phyloP scores from a whole-genome alignment of 30 jellyfish, hydroid and myxozoan species.

The Pseudorhiza aurosa region DNA sequence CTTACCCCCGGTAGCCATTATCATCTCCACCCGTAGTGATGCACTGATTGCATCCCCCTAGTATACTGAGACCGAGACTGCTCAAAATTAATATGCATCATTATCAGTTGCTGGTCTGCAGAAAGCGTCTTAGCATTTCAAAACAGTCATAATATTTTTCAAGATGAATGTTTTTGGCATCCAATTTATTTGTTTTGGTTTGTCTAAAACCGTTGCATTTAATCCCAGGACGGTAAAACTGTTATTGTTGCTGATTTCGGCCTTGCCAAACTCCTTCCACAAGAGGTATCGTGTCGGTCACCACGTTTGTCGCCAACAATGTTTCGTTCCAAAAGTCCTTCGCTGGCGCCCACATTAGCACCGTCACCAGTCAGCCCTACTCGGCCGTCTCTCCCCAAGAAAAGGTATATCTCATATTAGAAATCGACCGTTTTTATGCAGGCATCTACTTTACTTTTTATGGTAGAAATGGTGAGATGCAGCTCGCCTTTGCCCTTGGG shows the following conservation, averaged over 20 bases:
- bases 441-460: no score
- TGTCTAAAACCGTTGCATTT: no score
- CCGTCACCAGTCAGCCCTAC: slow-evolving; percentile 63
- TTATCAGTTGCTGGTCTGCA: no score
- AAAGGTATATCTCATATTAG: no score
- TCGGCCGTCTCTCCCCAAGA: slow-evolving; percentile 46
- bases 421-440: no score
- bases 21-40: no score
- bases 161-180: not conserved
- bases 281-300: slow-evolving; percentile 48
- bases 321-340: not conserved
- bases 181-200: not conserved
- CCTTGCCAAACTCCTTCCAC: slow-evolving; percentile 73
- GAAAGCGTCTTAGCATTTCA: not conserved
- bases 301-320: slow-evolving; percentile 46
- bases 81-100: no score
- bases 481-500: no score
- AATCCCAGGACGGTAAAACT: slow-evolving; percentile 56
- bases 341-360: slow-evolving; percentile 1
- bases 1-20: no score
- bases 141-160: not conserved
- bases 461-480: no score
- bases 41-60: no score
- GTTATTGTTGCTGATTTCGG: slow-evolving; percentile 94
- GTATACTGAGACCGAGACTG: no score